These are phyloP conservation scores for Habroteleia sp. DNA, from an alignment of 2,888 invertebrate genomes.

Conservation along the genomic window DNA sequence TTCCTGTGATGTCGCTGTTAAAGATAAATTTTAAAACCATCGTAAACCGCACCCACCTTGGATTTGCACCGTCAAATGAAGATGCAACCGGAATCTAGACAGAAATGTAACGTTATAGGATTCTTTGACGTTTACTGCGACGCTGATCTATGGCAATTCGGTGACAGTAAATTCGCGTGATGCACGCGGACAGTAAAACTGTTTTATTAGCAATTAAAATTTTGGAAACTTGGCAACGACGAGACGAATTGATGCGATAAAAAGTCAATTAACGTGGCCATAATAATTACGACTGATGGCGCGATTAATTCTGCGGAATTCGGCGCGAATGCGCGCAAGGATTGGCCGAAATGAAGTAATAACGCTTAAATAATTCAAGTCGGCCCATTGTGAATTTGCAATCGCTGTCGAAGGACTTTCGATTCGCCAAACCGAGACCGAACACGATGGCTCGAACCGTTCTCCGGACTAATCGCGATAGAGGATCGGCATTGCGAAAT, in stretches of 20 bases:
- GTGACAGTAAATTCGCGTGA: conserved; percentile 8
- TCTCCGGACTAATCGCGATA: conserved; percentile 13
- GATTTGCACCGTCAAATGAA: conserved; percentile 15
- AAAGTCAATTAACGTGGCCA: conserved; percentile 37
- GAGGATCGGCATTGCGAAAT: conserved; percentile 43
- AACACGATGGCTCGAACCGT: conserved; percentile 6
- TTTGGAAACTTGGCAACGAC: conserved; percentile 5
- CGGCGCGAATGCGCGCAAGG: not conserved
- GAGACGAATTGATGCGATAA: conserved; percentile 25
- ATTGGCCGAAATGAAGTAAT: no score
- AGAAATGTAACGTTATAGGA: conserved; percentile 31
- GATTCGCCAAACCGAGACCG: not conserved
- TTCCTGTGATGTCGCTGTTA: no score
- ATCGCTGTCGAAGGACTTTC: not conserved
- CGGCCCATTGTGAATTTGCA: conserved; percentile 3
- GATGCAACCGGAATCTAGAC: conserved; percentile 3
- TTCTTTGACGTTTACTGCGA: conserved; percentile 10
- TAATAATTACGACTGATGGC: conserved; percentile 20
- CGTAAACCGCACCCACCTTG: conserved; percentile 51
- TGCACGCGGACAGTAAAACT: conserved; percentile 2
- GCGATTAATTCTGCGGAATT: conserved; percentile 17
- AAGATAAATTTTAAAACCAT: conserved; percentile 43
- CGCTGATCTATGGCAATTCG: conserved; percentile 11
- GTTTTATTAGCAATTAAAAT: conserved; percentile 33
- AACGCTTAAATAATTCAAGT: conserved; percentile 3